Evolutionary conservation across 2,797 vertebrate species (phyloP).

Genomic region (Enteromius argenteus): DNA sequence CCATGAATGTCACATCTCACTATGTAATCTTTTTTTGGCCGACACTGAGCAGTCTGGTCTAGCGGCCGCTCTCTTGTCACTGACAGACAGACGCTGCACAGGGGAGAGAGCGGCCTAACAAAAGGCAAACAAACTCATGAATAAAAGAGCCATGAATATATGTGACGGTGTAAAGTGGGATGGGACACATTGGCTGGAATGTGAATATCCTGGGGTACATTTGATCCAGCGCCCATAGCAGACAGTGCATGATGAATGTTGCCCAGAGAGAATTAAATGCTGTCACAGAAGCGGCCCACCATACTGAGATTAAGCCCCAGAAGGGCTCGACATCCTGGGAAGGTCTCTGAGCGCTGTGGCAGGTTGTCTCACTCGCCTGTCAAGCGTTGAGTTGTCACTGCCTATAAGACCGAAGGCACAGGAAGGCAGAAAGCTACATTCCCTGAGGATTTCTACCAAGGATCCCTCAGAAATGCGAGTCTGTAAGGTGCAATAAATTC

Average conservation of each 20-base stretch:
- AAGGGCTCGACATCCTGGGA: constrained; percentile 59
- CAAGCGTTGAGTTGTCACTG: constrained; percentile 62
- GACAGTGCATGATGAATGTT: constrained; percentile 64
- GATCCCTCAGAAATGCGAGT: constrained; percentile 43
- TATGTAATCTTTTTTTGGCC: constrained; percentile 35
- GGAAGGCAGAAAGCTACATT: constrained; percentile 48
- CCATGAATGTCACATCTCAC: background rate
- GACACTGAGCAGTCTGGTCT: constrained; percentile 35
- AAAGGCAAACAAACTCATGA: constrained; percentile 63
- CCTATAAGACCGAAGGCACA: constrained; percentile 54
- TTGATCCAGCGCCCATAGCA: constrained; percentile 64
- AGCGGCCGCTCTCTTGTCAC: constrained; percentile 52
- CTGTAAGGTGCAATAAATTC: constrained; percentile 61
- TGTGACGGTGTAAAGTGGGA: constrained; percentile 54
- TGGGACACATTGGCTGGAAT: constrained; percentile 57
- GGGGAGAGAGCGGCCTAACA: constrained; percentile 52
- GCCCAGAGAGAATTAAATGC: constrained; percentile 64
- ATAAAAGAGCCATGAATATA: constrained; percentile 60
- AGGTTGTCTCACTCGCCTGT: constrained; percentile 59
- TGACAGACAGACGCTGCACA: constrained; percentile 49
- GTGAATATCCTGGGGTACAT: constrained; percentile 58
- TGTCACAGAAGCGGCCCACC: constrained; percentile 59
- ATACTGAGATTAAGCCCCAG: constrained; percentile 65
- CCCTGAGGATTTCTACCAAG: constrained; percentile 57
- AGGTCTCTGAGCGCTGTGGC: constrained; percentile 57